Conservation (phyloP, 2,888 invertebrate genomes). For the Anthoptus insignis region DNA sequence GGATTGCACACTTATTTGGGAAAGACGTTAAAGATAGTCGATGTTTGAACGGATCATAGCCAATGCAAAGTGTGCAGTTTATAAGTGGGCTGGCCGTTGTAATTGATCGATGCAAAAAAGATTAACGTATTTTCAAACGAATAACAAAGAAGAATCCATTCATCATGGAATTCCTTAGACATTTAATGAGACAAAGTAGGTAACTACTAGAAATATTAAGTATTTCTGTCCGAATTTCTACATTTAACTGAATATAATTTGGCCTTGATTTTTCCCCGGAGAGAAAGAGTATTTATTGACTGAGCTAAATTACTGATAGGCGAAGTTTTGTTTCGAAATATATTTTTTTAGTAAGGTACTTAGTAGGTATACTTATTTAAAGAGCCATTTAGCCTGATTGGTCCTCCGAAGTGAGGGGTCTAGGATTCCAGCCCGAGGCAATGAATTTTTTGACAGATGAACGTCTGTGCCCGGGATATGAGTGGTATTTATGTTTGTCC, state of each 20-base stretch:
- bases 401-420: too few relatives aligned
- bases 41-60: constrained; percentile 64
- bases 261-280: background rate
- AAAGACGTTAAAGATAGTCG: constrained; percentile 66
- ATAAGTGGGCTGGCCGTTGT: constrained; percentile 72
- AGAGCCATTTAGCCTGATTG: too few relatives aligned
- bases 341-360: too few relatives aligned
- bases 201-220: background rate
- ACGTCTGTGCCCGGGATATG: too few relatives aligned
- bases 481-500: too few relatives aligned
- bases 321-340: background rate
- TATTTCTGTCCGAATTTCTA: background rate
- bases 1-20: constrained; percentile 73
- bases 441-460: too few relatives aligned
- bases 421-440: too few relatives aligned
- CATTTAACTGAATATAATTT: background rate
- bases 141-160: constrained; percentile 40
- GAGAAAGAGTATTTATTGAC: background rate
- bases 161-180: constrained; percentile 34
- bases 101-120: constrained; percentile 71
- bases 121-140: constrained; percentile 30
- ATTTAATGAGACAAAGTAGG: background rate
- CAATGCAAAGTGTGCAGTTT: constrained; percentile 63
- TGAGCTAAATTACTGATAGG: background rate
- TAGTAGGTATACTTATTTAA: too few relatives aligned